These are phyloP conservation scores for Aricia artaxerxes DNA, from an alignment of 2,888 invertebrate species.

Conservation along the genomic window DNA sequence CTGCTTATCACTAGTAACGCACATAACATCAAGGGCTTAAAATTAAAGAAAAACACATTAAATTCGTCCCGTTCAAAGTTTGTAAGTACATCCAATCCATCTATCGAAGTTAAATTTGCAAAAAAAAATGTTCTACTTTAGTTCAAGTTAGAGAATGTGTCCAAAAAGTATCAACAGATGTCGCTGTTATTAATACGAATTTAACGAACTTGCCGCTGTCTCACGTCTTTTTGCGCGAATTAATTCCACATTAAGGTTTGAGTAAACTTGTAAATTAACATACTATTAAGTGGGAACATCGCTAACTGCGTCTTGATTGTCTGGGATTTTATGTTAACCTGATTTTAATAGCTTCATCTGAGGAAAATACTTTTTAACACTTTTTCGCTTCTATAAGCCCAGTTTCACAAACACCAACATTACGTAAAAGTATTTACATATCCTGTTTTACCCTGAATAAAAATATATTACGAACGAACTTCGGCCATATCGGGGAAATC, in stretches of 20 bases:
- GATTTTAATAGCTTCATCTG: neutral
- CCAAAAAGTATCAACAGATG: conserved; percentile 23
- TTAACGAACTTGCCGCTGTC: conserved; percentile 13
- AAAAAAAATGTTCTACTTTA: too few species aligned
- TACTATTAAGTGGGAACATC: neutral
- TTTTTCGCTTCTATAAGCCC: neutral
- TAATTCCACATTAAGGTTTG: conserved; percentile 13
- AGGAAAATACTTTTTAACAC: neutral
- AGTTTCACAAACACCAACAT: neutral
- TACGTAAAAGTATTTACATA: neutral
- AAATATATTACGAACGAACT: neutral
- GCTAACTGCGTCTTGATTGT: conserved; percentile 18
- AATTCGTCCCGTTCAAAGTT: too few species aligned
- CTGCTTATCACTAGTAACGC: too few species aligned
- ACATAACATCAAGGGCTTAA: too few species aligned
- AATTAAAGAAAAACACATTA: too few species aligned
- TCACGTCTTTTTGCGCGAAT: conserved; percentile 12
- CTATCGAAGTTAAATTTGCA: too few species aligned
- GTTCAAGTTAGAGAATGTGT: neutral
- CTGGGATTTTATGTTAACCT: conserved; percentile 1
- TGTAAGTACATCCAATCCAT: too few species aligned
- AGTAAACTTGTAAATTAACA: conserved; percentile 10
- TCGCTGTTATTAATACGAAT: conserved; percentile 27
- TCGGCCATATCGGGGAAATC: conserved; percentile 8
- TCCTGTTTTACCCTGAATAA: neutral